Conservation (phyloP, 2,888 invertebrate species). For the Lepetodrilus schrolli region DNA sequence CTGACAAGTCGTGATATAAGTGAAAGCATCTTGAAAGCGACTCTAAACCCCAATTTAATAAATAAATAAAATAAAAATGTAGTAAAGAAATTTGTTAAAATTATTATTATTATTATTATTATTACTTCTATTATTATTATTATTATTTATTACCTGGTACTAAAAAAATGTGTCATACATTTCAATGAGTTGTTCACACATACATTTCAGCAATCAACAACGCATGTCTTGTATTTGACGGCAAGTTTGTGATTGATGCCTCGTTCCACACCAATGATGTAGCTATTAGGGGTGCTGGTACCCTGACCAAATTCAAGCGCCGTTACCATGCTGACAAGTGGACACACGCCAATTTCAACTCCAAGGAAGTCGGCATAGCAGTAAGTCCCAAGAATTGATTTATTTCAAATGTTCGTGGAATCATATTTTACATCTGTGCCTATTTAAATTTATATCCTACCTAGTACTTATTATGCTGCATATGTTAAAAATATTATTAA, state of each 20-base stretch:
- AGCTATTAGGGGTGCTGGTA: constrained; percentile 73
- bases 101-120: no score
- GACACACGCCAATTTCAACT: constrained; percentile 74
- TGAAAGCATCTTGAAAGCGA: no score
- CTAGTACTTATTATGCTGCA: no score
- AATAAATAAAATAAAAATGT: neutral
- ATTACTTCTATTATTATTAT: neutral
- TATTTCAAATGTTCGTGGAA: no score
- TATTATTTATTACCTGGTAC: neutral
- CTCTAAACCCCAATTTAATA: neutral
- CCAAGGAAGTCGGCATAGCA: constrained; percentile 74
- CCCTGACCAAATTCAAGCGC: constrained; percentile 75
- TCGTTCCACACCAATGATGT: constrained; percentile 76
- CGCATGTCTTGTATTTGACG: constrained; percentile 75
- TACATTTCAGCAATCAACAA: constrained; percentile 74
- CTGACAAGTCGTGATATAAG: no score
- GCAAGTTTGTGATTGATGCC: constrained; percentile 75
- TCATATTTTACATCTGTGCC: no score
- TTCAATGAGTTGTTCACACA: no score
- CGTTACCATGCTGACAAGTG: constrained; percentile 74
- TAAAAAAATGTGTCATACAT: neutral
- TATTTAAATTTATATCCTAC: no score
- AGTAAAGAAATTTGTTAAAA: no score
- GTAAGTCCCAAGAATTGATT: no score
- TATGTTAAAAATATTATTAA: no score